Evolutionary conservation across 2,113 vertebrate species (phyloP).

Genomic region (Martes martes): DNA sequence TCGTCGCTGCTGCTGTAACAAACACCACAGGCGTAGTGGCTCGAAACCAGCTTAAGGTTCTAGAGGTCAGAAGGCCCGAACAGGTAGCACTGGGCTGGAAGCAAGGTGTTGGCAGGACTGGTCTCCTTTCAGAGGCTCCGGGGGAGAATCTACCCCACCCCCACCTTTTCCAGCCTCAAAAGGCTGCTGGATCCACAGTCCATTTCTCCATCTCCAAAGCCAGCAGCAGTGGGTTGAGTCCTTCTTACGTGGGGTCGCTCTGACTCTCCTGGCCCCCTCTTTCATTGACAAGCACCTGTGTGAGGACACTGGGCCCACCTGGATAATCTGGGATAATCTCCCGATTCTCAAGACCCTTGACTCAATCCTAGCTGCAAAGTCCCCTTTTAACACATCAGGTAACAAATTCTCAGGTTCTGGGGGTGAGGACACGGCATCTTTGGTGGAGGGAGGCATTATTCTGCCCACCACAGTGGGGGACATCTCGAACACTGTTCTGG

Average conservation of each 20-base stretch:
- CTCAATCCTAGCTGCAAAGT: neutral
- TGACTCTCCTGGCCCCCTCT: neutral
- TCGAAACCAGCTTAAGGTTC: neutral
- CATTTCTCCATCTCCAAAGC: neutral
- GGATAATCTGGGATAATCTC: neutral
- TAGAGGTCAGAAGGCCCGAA: neutral
- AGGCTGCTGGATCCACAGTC: neutral
- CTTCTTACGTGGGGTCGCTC: neutral
- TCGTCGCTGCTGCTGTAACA: neutral
- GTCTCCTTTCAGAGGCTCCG: neutral
- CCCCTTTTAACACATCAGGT: neutral
- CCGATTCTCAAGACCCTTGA: neutral
- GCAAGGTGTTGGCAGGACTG: too few species aligned
- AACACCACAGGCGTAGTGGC: accelerated
- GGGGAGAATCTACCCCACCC: too few species aligned
- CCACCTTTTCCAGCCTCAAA: neutral
- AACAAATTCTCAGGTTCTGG: too few species aligned
- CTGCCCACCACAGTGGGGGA: neutral
- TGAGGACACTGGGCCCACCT: neutral
- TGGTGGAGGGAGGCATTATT: too few species aligned
- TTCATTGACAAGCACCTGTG: neutral
- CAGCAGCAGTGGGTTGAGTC: neutral
- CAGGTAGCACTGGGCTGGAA: neutral
- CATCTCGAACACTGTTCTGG: neutral
- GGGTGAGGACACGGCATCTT: neutral